Evolutionary conservation across 2,888 invertebrate species (phyloP).

Genomic region (Drosophila fulvimacula): DNA sequence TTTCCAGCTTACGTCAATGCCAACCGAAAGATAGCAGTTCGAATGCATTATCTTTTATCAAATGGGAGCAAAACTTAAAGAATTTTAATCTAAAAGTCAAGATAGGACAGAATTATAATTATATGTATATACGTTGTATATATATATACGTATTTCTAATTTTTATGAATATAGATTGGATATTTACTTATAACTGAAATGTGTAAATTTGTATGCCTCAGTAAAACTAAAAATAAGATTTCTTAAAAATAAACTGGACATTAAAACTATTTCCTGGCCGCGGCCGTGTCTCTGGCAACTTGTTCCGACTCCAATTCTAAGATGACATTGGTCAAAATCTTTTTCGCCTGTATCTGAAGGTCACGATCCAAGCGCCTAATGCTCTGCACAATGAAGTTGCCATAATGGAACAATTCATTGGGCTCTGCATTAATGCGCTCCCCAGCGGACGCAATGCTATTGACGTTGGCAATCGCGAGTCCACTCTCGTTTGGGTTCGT

Average conservation of each 20-base stretch:
- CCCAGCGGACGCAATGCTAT: not conserved
- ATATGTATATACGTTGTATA: not conserved
- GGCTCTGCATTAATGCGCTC: not conserved
- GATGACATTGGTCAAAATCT: constrained; percentile 4
- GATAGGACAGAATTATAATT: not conserved
- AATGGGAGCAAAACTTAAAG: not conserved
- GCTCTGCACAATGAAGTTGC: constrained; percentile 15
- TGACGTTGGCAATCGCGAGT: constrained; percentile 3
- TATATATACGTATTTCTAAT: not conserved
- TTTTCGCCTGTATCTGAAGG: constrained; percentile 21
- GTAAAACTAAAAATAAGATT: not conserved
- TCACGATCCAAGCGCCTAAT: constrained; percentile 13
- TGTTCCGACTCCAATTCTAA: constrained; percentile 4
- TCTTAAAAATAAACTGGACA: not conserved
- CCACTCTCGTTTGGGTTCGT: not conserved
- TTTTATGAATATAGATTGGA: not conserved
- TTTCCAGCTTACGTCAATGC: too few species aligned
- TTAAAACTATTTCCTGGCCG: not conserved
- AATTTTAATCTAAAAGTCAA: not conserved
- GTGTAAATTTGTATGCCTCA: not conserved
- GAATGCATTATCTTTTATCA: not conserved
- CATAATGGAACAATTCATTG: constrained; percentile 10
- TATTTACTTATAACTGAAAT: constrained; percentile 1
- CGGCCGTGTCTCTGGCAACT: not conserved
- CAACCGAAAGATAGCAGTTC: not conserved